A percentile compares a stretch with the other conserved stretches of the same genome.
Conservation (phyloP, 1,140 invertebrate genomes). For the Plutomurus gul region DNA sequence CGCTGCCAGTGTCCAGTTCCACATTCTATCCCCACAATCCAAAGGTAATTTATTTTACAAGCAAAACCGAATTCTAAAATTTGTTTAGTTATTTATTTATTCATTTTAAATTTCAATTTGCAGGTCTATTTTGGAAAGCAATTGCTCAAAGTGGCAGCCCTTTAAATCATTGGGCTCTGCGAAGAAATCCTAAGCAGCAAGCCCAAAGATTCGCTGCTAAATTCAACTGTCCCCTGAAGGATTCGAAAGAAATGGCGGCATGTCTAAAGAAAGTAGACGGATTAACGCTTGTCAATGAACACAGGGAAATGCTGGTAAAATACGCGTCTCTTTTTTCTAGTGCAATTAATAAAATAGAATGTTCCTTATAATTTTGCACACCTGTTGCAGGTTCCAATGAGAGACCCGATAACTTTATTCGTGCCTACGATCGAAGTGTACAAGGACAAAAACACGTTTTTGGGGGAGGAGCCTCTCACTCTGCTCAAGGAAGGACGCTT, state of each 20-base stretch:
- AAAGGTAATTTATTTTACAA: not conserved
- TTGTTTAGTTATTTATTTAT: not conserved
- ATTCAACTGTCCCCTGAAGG: conserved; percentile 58
- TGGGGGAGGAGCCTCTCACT: conserved; percentile 56
- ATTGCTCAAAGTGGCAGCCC: conserved; percentile 61
- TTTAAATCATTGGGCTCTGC: conserved; percentile 75
- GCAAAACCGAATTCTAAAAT: not conserved
- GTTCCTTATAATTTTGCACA: not conserved
- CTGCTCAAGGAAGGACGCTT: conserved; percentile 57
- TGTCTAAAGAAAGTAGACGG: conserved; percentile 41
- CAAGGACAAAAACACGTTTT: conserved; percentile 56
- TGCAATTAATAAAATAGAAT: not conserved
- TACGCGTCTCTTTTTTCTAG: not conserved
- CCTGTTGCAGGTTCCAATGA: not conserved
- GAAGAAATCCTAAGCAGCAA: conserved; percentile 65
- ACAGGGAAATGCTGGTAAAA: not conserved
- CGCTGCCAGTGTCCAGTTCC: conserved; percentile 36
- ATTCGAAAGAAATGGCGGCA: conserved; percentile 44
- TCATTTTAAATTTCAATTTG: not conserved
- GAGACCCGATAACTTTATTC: conserved; percentile 36
- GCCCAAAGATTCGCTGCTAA: conserved; percentile 64
- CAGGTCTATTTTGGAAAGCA: conserved; percentile 33
- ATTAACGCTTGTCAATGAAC: not conserved
- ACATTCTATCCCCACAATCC: conserved; percentile 20
- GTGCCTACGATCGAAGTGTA: conserved; percentile 31